Base-by-base conservation (phyloP, 2,113 vertebrate species). In the Podarcis muralis region DNA sequence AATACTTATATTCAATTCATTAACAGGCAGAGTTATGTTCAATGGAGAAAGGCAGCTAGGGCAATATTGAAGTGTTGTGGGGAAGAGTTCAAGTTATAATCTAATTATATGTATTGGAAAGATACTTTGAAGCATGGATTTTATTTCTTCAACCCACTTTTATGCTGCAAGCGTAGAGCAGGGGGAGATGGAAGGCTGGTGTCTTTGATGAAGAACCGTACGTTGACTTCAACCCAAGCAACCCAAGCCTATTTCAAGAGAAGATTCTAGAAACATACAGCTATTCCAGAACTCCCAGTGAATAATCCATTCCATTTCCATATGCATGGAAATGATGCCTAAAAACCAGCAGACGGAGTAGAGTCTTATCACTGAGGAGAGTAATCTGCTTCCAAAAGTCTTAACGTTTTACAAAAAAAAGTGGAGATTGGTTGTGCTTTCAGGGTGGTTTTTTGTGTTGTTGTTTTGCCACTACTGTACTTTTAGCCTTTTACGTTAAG, bases 231-330 rank as follows among this genome's bases (percentile, higher is more conserved):
- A 88, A 88, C 48, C 48, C 22, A 5, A 69, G 7, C 65, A 83
- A 83, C 27, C 37, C 25, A 40, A 80, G 69, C 85, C 91, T 35
- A 83, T 90, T 91, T 88, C 69, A 82, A 7, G 22, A 85, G 80
- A 40, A 30, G 22, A 2, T 82, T 43, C 9, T 30, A 5, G 69
- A 53, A 69, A 85, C 2, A 6, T 88, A 48, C 78, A 81, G 75
- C 78, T 78, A 78, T 85, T 79, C 91, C 74, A 0, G 2, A 62
- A 43, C 88, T 92, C 62, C 81, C 53, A 23, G 30, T 87, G 59
- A 93, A 82, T 88, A 94, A 90, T 87, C 80, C 78, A 89, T 84
- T 89, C 90, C 87, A 77, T 78, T 81, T 90, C 81, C 94, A 92
- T 83, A 30, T 91, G 74, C 89, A 85, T 93, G 86, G 76, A 89